Percentiles rank a stretch among this genome's conserved stretches.
Evolutionary conservation across 2,113 vertebrate genomes (phyloP).

Genomic region (Hypanus sabinus): DNA sequence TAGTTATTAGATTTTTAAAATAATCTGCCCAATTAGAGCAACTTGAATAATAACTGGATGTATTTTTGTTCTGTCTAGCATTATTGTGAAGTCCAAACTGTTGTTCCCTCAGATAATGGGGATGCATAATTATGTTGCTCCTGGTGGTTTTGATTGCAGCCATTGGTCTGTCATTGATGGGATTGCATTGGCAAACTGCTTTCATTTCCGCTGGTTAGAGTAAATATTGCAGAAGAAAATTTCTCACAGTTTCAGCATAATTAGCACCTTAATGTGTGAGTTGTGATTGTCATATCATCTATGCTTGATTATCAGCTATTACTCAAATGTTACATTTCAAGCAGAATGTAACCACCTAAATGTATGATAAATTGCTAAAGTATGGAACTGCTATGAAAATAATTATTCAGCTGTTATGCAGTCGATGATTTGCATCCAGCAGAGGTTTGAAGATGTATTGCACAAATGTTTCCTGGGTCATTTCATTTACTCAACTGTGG

Average conservation of each 20-base stretch:
- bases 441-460: background rate
- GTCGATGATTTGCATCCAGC: background rate
- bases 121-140: background rate
- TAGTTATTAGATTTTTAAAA: background rate
- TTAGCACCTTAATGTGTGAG: background rate
- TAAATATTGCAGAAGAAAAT: background rate
- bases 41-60: background rate
- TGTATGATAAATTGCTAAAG: background rate
- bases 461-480: background rate
- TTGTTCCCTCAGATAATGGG: background rate
- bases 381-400: no score
- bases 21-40: background rate
- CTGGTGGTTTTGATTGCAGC: background rate
- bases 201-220: slow-evolving; percentile 7
- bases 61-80: background rate
- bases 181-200: background rate
- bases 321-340: background rate
- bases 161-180: background rate
- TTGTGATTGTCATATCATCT: background rate
- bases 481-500: background rate
- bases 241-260: background rate
- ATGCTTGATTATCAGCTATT: background rate
- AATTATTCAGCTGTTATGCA: background rate
- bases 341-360: background rate
- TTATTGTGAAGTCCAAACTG: background rate